Evolutionary conservation across 2,888 invertebrate genomes (phyloP).

Genomic region (Melinaea menophilus): DNA sequence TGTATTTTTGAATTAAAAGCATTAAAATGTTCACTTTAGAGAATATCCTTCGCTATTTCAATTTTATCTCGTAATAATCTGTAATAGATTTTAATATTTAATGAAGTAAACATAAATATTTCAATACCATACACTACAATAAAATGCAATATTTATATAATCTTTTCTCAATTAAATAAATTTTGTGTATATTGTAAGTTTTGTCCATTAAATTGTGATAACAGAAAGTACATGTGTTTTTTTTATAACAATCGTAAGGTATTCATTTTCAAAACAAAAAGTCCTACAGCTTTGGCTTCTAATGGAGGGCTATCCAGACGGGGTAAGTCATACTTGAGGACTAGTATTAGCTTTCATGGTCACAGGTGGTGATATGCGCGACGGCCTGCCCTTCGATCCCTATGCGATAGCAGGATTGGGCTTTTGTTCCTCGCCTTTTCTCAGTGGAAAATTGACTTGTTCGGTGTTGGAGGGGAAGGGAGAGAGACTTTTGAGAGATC

Average conservation of each 20-base stretch:
- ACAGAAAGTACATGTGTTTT: constrained; percentile 30
- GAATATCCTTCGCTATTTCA: constrained; percentile 12
- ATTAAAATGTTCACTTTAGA: constrained; percentile 16
- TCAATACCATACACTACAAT: neutral
- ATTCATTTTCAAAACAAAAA: too few relatives aligned
- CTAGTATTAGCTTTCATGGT: too few relatives aligned
- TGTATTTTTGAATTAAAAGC: constrained; percentile 37
- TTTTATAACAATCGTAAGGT: neutral
- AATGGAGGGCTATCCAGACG: too few relatives aligned
- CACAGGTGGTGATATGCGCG: too few relatives aligned
- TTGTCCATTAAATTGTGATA: constrained; percentile 76
- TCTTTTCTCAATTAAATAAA: constrained; percentile 21
- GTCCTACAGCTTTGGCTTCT: too few relatives aligned
- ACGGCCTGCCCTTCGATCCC: too few relatives aligned
- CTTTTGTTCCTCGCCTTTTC: too few relatives aligned
- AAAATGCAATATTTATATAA: neutral
- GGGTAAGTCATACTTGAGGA: too few relatives aligned
- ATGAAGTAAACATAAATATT: neutral
- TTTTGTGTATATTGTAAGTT: constrained; percentile 27
- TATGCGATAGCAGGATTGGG: too few relatives aligned
- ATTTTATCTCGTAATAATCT: constrained; percentile 3
- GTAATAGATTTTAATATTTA: neutral
- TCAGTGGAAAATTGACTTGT: too few relatives aligned
- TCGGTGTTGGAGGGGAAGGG: too few relatives aligned
- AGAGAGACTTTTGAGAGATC: too few relatives aligned